Conservation (phyloP, 2,888 invertebrate genomes). For the Drosophila sordidula region DNA sequence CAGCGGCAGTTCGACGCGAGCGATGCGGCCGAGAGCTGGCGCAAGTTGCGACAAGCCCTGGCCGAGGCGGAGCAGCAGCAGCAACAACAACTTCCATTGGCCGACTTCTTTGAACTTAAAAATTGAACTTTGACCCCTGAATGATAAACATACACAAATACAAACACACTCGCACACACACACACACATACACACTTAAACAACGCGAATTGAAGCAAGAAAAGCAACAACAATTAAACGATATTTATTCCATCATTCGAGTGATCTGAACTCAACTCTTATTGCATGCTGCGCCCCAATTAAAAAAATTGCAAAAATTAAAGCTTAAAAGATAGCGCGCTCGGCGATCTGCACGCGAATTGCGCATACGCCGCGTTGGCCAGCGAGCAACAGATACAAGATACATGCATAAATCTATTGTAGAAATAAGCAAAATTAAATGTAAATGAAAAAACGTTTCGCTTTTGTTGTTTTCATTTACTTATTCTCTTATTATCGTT, state of each 20-base stretch:
- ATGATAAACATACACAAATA: conserved; percentile 14
- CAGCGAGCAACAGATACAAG: conserved; percentile 6
- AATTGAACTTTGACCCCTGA: conserved; percentile 55
- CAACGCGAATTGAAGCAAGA: conserved; percentile 21
- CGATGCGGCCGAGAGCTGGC: conserved; percentile 68
- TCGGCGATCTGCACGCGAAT: conserved; percentile 25
- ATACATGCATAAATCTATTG: conserved; percentile 14
- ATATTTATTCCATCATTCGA: conserved; percentile 63
- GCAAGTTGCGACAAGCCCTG: conserved; percentile 55
- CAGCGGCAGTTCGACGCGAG: conserved; percentile 54
- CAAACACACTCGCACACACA: conserved; percentile 18
- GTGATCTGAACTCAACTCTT: conserved; percentile 36
- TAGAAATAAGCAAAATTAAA: conserved; percentile 36
- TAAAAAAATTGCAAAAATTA: conserved; percentile 24
- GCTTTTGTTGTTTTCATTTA: conserved; percentile 26
- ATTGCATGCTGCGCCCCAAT: conserved; percentile 64
- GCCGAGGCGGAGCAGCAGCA: conserved; percentile 46
- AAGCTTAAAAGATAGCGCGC: conserved; percentile 10
- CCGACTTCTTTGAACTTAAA: conserved; percentile 60
- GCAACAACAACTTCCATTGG: conserved; percentile 34
- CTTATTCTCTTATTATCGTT: conserved; percentile 21
- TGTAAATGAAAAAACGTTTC: conserved; percentile 32
- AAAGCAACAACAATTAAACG: conserved; percentile 53
- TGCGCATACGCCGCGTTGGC: conserved; percentile 47
- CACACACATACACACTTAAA: conserved; percentile 11